Percentiles rank a stretch among this genome's conserved stretches.
Conservation (phyloP, 1,140 invertebrate species). For the Cydia splendana region DNA sequence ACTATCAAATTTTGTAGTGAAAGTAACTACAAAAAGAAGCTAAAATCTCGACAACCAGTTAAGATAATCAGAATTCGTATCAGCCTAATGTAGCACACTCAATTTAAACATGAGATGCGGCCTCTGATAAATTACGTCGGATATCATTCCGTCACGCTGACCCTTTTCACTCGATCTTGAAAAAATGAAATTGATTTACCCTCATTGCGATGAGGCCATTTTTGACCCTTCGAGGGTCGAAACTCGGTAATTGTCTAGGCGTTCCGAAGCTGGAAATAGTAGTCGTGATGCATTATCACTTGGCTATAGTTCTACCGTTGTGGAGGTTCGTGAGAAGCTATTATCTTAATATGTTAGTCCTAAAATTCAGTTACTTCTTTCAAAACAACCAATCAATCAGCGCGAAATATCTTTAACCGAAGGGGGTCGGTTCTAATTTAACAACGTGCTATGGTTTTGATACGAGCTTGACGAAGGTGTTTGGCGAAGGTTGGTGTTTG, state of each 20-base stretch:
- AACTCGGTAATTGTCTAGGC: background rate
- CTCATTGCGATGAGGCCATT: conserved; percentile 16
- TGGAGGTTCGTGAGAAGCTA: no score
- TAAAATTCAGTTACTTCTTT: no score
- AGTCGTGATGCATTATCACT: background rate
- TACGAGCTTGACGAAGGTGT: no score
- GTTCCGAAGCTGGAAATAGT: background rate
- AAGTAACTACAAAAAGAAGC: no score
- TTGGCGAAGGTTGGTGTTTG: no score
- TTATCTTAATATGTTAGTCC: no score
- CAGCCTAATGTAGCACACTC: conserved; percentile 9
- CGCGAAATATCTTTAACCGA: no score
- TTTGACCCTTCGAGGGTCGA: background rate
- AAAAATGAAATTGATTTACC: conserved; percentile 32
- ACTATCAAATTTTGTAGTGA: no score
- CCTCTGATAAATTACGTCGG: conserved; percentile 1
- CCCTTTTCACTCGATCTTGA: conserved; percentile 27
- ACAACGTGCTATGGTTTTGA: no score
- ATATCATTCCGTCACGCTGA: conserved; percentile 19
- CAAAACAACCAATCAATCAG: no score
- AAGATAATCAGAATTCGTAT: background rate
- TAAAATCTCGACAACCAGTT: background rate
- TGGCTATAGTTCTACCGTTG: background rate
- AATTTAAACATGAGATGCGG: conserved; percentile 25
- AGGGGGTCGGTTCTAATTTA: no score